Conservation (phyloP, 1,140 invertebrate species). For the Berghia stephanieae region DNA sequence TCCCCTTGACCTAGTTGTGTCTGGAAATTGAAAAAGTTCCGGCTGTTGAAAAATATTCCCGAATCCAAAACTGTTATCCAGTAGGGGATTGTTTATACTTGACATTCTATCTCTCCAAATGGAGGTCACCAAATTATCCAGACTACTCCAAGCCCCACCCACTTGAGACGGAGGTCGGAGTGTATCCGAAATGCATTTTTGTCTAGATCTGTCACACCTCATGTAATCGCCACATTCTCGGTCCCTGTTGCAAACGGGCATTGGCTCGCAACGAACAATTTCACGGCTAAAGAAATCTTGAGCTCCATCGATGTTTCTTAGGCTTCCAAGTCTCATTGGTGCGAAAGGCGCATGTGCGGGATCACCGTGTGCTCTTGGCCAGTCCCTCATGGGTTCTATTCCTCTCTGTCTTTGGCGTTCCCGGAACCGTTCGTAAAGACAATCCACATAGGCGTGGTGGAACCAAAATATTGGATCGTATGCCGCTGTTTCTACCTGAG, state of each 20-base stretch:
- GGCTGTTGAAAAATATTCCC: slow-evolving; percentile 24
- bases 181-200: slow-evolving; percentile 37
- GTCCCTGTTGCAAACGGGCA: slow-evolving; percentile 27
- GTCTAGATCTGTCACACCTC: slow-evolving; percentile 30
- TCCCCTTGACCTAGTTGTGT: no score
- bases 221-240: slow-evolving; percentile 34
- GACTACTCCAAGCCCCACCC: neutral
- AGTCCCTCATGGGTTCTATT: slow-evolving; percentile 39
- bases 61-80: neutral
- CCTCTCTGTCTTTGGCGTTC: slow-evolving; percentile 36
- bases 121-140: slow-evolving; percentile 5
- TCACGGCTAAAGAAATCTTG: slow-evolving; percentile 34
- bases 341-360: slow-evolving; percentile 33
- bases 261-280: slow-evolving; percentile 27
- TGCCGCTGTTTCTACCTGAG: slow-evolving; percentile 38
- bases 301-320: slow-evolving; percentile 36
- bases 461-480: slow-evolving; percentile 50
- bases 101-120: neutral
- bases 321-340: slow-evolving; percentile 36
- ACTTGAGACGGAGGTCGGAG: neutral
- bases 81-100: neutral
- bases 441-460: slow-evolving; percentile 44
- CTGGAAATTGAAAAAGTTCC: neutral
- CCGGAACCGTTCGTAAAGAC: slow-evolving; percentile 43
- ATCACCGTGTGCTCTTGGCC: slow-evolving; percentile 39